Evolutionary conservation across 2,113 vertebrate genomes (phyloP).

Genomic region (Macrotis lagotis): DNA sequence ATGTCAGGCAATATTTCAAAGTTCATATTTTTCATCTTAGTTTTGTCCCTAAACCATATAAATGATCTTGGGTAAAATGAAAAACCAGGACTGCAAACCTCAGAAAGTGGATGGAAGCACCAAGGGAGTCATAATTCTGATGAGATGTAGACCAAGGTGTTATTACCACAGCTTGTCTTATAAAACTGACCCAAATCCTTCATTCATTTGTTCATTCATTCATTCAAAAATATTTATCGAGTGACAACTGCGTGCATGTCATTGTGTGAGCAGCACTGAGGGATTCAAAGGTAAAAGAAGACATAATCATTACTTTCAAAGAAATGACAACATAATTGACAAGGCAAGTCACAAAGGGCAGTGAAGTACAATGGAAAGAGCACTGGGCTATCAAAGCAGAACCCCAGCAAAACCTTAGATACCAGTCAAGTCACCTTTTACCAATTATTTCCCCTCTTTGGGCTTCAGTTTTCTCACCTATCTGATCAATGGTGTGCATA

Average conservation of each 20-base stretch:
- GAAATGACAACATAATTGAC: not conserved
- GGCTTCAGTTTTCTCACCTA: not conserved
- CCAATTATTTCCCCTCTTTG: not conserved
- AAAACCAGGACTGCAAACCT: not conserved
- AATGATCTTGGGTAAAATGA: not conserved
- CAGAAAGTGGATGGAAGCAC: too few species aligned
- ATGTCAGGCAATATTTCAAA: not conserved
- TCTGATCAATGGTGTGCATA: not conserved
- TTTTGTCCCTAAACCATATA: not conserved
- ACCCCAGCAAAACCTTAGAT: not conserved
- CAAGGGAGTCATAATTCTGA: not conserved
- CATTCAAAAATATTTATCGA: slow-evolving; percentile 1
- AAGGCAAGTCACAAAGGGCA: not conserved
- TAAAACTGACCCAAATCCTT: not conserved
- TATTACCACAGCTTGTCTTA: not conserved
- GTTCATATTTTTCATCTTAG: not conserved
- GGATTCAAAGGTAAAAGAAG: not conserved
- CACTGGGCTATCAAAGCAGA: not conserved
- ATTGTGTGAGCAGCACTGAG: not conserved
- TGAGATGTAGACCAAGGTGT: not conserved
- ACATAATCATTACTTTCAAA: not conserved
- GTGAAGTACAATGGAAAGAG: not conserved
- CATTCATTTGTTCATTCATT: not conserved
- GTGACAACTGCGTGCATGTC: not conserved
- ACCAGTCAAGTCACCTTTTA: not conserved